phyloP scores from a whole-genome alignment of 2,888 invertebrate genomes.

The Galerucella pusilla region DNA sequence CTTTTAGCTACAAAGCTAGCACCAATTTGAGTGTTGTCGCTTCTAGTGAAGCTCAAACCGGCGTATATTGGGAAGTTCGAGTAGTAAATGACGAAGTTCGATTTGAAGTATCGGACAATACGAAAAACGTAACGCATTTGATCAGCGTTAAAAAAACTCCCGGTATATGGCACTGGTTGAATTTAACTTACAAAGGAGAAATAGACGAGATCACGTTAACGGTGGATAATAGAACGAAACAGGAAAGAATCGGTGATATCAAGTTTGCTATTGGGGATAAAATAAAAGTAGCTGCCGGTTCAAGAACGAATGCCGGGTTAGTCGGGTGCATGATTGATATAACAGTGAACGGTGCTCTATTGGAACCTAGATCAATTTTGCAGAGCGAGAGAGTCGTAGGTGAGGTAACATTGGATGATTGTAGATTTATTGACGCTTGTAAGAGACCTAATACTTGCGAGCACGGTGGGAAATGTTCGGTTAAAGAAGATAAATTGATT shows the following conservation, averaged over 20 bases:
- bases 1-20: slow-evolving; percentile 89
- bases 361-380: slow-evolving; percentile 82
- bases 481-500: slow-evolving; percentile 85
- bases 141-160: slow-evolving; percentile 84
- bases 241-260: slow-evolving; percentile 64
- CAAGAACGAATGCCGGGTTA: slow-evolving; percentile 79
- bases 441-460: slow-evolving; percentile 91
- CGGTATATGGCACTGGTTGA: slow-evolving; percentile 86
- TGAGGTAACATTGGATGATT: slow-evolving; percentile 90
- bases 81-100: slow-evolving; percentile 87
- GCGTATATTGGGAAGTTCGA: slow-evolving; percentile 90
- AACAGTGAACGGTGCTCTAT: slow-evolving; percentile 81
- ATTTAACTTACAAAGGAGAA: slow-evolving; percentile 79
- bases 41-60: slow-evolving; percentile 81
- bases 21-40: slow-evolving; percentile 84
- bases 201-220: slow-evolving; percentile 70
- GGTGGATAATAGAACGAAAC: slow-evolving; percentile 81
- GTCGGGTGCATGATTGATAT: slow-evolving; percentile 94
- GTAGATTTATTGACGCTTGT: slow-evolving; percentile 89
- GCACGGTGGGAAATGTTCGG: slow-evolving; percentile 91
- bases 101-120: slow-evolving; percentile 81
- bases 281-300: slow-evolving; percentile 79
- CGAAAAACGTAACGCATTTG: slow-evolving; percentile 81
- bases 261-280: slow-evolving; percentile 64
- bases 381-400: slow-evolving; percentile 87